A percentile compares a stretch with the other conserved stretches of the same genome.
phyloP scores from a whole-genome alignment of 2,888 invertebrate genomes.

The Stenolophus ochropezus region DNA sequence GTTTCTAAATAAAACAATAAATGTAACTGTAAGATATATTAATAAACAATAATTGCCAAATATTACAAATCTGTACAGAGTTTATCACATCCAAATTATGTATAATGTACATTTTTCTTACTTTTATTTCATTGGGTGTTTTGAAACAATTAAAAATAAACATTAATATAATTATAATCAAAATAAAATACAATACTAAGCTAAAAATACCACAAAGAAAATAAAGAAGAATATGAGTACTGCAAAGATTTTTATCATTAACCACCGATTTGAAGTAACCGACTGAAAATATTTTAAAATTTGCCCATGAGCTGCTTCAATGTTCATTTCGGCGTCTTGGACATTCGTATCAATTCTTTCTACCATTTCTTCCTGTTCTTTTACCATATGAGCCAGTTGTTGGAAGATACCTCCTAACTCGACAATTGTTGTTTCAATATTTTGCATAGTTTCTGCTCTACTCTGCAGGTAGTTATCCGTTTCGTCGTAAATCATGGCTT shows the following conservation, averaged over 20 bases:
- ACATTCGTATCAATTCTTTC: conserved; percentile 98
- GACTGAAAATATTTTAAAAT: conserved; percentile 98
- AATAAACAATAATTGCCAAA: conserved; percentile 18
- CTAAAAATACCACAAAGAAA: conserved; percentile 98
- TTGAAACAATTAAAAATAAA: background rate
- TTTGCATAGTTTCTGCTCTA: conserved; percentile 98
- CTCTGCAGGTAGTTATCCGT: conserved; percentile 93
- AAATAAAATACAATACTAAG: conserved; percentile 70
- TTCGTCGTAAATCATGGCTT: conserved; percentile 88
- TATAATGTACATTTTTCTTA: background rate
- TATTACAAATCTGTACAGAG: conserved; percentile 39
- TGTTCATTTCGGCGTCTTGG: conserved; percentile 95
- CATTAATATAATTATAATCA: background rate
- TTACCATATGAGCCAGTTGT: conserved; percentile 96
- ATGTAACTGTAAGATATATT: background rate
- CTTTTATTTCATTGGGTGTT: background rate
- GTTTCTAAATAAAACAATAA: background rate
- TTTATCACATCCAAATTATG: conserved; percentile 24
- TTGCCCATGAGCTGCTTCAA: conserved; percentile 98
- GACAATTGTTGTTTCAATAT: conserved; percentile 98
- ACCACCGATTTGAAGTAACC: conserved; percentile 97
- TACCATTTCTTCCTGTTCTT: conserved; percentile 98
- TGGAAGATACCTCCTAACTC: conserved; percentile 99
- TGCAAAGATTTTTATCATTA: conserved; percentile 99
- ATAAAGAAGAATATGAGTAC: conserved; percentile 99